These are phyloP conservation scores for Elegia similella DNA, from an alignment of 2,888 invertebrate species.

Conservation along the genomic window DNA sequence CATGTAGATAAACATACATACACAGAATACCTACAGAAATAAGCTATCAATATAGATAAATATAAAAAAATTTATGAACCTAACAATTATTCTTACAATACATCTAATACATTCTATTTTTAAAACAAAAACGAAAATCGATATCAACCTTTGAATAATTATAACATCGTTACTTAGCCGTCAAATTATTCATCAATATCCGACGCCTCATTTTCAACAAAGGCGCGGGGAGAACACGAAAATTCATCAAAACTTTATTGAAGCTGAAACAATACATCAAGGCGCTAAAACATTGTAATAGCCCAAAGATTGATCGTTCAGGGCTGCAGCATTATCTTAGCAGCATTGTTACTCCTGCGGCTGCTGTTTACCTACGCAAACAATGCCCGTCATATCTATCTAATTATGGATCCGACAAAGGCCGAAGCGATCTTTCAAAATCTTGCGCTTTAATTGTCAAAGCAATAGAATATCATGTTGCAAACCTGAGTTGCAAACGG, in stretches of 20 bases:
- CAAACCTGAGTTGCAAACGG: neutral
- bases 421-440: constrained; percentile 7
- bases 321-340: constrained; percentile 63
- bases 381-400: constrained; percentile 56
- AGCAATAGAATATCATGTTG: neutral
- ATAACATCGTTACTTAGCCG: constrained; percentile 56
- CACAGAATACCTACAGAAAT: no score
- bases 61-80: no score
- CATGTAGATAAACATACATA: no score
- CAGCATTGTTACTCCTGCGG: constrained; percentile 52
- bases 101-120: constrained; percentile 15
- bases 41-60: no score
- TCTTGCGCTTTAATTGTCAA: neutral
- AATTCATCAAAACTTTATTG: constrained; percentile 81
- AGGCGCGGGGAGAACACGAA: constrained; percentile 67
- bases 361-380: constrained; percentile 47
- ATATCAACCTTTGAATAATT: constrained; percentile 58
- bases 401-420: constrained; percentile 45
- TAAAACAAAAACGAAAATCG: constrained; percentile 35
- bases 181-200: constrained; percentile 77
- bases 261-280: constrained; percentile 80
- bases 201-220: constrained; percentile 69
- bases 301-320: constrained; percentile 75
- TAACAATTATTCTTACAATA: neutral
- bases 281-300: constrained; percentile 79